Evolutionary conservation across 1,140 invertebrate species (phyloP), one percentile per base, ranked within the genome.

Genomic region (Bombus vancouverensis): DNA sequence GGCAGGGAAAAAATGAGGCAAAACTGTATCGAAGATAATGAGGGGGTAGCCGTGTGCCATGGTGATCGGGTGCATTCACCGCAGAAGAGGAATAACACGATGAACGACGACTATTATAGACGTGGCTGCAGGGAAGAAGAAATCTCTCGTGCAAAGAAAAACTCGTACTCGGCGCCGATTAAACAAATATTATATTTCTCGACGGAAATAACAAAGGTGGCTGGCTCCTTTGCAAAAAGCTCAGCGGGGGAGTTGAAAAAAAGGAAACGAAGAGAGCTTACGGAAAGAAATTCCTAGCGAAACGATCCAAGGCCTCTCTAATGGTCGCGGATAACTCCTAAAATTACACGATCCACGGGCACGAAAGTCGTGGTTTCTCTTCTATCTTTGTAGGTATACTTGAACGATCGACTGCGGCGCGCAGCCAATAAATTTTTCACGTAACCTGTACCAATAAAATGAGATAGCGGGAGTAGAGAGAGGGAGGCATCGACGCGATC

Each of bases 381-480:
- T 83, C 68, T 87, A 85, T 85, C 84, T 81, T 81, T 53, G 78
- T 65, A n/a, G 70, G 79, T 85, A 81, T 81, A 74, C 78, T 80
- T 68, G 47, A 71, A 71, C 42, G 71, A 65, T 80, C 84, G 78
- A 87, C 80, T 70, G 86, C 76, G 86, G 70, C 84, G 80, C 65
- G 87, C 53, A 84, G 82, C 88, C 89, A 89, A 91, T 92, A 93
- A 92, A 93, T 93, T 94, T 94, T 94, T 94, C 92, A 91, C 91
- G 89, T 92, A 92, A 93, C 89, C 92, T 92, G 92, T 92, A 93
- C 93, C 92, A 94, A 94, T 95, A 94, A 95, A 93, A 92, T 93
- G 90, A 93, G 92, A 95, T 94, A 94, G 93, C 93, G 92, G 92
- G 93, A 94, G 94, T 93, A 90, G 81, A 90, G 90, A 91, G 82